Evolutionary conservation across 1,140 invertebrate species (phyloP), one percentile per base, ranked within the genome.

Genomic region (Monomorium pharaonis): DNA sequence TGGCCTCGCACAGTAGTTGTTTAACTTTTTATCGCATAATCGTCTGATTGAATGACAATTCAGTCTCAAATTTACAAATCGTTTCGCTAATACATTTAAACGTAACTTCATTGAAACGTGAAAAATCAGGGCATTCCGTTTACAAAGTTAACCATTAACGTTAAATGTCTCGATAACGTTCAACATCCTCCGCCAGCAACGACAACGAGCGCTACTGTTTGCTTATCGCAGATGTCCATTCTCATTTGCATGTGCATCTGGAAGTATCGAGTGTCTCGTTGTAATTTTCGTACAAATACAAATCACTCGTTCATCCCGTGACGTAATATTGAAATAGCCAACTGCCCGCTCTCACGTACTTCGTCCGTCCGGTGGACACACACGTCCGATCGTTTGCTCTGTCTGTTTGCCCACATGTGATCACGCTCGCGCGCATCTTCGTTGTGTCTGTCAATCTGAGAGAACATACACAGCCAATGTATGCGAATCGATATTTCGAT

Each of bases 371-470:
- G 33, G 49, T 24, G 51, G 49, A n/a, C 24, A 70, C 87, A 74
- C 85, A 86, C 86, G 86, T 5, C 47, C 74, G 30, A 77, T 86
- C 75, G 83, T 88, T 90, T 77, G 65, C 70, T 86, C 54, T 62
- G 67, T 44, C 56, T 90, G 86, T 90, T 90, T 90, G 77, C 63
- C 67, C 89, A 90, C 76, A 90, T 90, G 88, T 86, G 88, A 89
- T 80, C 21, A 49, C 56, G 77, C 21, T 78, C 58, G 42, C 72
- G 33, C 54, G 69, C 69, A 56, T 49, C 27, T 63, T 69, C 58
- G 62, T 51, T 27, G 51, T 60, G 16, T n/a, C 7, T 44, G 33
- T 54, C 72, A 77, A 37, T 24, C 30, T 51, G 33, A 44, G 56
- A 44, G 51, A 88, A 44, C 21, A 14, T 14, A 58, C n/a, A 33